Evolutionary conservation across 1,140 invertebrate species (phyloP).

Genomic region (Euborellia annulipes): DNA sequence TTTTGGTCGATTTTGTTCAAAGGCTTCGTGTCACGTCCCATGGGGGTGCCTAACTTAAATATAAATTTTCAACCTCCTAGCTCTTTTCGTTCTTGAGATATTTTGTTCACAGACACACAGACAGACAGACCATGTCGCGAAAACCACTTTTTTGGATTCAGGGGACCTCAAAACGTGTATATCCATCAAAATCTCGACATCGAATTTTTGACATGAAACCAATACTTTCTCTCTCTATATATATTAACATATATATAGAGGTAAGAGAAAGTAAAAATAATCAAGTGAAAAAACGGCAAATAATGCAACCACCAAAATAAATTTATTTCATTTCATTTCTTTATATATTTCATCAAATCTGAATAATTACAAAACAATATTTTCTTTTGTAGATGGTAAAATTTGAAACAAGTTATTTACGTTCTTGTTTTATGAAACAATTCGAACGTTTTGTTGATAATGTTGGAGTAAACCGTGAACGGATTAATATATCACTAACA

Average conservation of each 20-base stretch:
- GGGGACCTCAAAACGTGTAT: too few species aligned
- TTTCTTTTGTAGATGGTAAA: slow-evolving; percentile 21
- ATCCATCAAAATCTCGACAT: too few species aligned
- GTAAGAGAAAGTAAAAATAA: neutral
- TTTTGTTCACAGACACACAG: too few species aligned
- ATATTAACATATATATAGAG: neutral
- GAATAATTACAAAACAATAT: slow-evolving; percentile 1
- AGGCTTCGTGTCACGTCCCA: too few species aligned
- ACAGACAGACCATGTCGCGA: too few species aligned
- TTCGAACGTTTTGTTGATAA: slow-evolving; percentile 23
- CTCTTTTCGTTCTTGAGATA: too few species aligned
- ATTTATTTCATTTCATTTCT: neutral
- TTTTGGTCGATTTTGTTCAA: too few species aligned
- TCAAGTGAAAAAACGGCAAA: neutral
- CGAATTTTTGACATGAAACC: neutral
- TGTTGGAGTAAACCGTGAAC: slow-evolving; percentile 15
- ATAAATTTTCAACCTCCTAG: too few species aligned
- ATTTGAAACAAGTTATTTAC: slow-evolving; percentile 24
- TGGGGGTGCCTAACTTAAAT: too few species aligned
- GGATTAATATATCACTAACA: slow-evolving; percentile 18
- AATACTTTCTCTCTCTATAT: neutral
- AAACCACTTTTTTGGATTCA: too few species aligned
- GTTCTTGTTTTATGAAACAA: slow-evolving; percentile 21
- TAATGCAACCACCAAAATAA: neutral
- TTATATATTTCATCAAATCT: slow-evolving; percentile 1